Base-by-base conservation (phyloP, 2,113 vertebrate species). In the Cololabis saira region DNA sequence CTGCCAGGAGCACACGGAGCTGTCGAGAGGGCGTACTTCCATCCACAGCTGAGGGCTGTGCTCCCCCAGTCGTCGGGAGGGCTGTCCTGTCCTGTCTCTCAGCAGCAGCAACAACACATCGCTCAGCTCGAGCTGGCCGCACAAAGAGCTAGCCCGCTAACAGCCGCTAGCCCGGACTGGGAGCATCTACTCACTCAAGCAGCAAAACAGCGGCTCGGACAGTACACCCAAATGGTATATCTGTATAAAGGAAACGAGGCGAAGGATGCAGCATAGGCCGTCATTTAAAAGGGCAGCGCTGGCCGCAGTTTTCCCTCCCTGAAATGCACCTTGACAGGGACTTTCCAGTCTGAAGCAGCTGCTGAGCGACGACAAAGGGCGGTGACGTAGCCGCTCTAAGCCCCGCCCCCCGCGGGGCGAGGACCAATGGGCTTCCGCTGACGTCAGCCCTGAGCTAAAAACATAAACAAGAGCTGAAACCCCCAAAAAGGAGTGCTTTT, bases 31-130 rank as follows among this genome's bases (percentile, higher is more conserved):
- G 57, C 50, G 65, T 66, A 71, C 81, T 55, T 61, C 71, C 71
- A 81, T 56, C 37, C 72, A 90, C 83, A 58, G 78, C 69, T 74
- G 80, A 67, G 45, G 70, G 67, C 64, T 56, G 44, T 72, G 62
- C 80, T 86, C 81, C 76, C 82, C 80, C 81, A 71, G 87, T 80
- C 81, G 76, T 83, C 55, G 75, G 80, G 88, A 89, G 81, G 80
- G 76, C 81, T 71, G 76, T 65, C 77, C 43, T 21, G 41, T n/a
- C n/a, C n/a, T n/a, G n/a, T n/a, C n/a, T n/a, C 30, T 89, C 76
- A 91, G 89, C 85, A 91, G 86, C 86, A 92, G 90, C 90, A n/a
- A n/a, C 91, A 85, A 90, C n/a, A 89, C 92, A 93, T 91, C 85
- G 51, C 67, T 65, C 62, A 30, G 81, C 83, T 78, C n/a, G n/a